Conservation (phyloP, 2,797 vertebrate species). For the Lacerta bilineata region DNA sequence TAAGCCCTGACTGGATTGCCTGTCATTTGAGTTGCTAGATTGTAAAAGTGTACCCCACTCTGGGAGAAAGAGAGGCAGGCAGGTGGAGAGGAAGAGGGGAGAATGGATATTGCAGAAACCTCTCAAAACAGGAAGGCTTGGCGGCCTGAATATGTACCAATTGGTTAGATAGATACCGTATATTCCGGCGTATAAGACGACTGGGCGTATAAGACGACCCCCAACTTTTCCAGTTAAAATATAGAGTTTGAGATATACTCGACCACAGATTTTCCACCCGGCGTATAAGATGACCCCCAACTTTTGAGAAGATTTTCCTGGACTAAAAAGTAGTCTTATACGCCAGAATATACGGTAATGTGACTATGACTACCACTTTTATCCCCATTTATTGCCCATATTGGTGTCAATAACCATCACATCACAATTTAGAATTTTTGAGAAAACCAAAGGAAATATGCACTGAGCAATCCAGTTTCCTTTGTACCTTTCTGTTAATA, state of each 20-base stretch:
- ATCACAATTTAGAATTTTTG: neutral
- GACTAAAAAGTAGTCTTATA: too few species aligned
- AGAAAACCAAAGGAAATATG: constrained; percentile 4
- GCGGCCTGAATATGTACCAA: neutral
- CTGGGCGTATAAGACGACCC: too few species aligned
- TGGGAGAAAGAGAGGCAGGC: neutral
- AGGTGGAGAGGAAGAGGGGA: too few species aligned
- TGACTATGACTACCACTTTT: neutral
- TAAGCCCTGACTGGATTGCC: neutral
- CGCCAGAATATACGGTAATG: too few species aligned
- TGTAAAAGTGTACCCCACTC: neutral
- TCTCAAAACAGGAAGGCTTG: neutral
- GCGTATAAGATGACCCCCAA: too few species aligned
- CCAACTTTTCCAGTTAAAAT: too few species aligned
- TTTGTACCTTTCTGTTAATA: neutral
- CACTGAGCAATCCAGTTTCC: neutral
- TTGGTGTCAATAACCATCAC: neutral
- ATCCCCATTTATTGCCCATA: neutral
- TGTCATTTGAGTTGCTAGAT: neutral
- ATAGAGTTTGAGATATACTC: too few species aligned
- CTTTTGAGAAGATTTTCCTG: too few species aligned
- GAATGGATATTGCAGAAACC: neutral
- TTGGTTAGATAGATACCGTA: too few species aligned
- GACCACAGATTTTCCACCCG: too few species aligned
- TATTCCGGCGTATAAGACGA: too few species aligned